A percentile compares a stretch with the other conserved stretches of the same genome.
Conservation (phyloP, 2,113 vertebrate genomes). For the Fregetta grallaria region DNA sequence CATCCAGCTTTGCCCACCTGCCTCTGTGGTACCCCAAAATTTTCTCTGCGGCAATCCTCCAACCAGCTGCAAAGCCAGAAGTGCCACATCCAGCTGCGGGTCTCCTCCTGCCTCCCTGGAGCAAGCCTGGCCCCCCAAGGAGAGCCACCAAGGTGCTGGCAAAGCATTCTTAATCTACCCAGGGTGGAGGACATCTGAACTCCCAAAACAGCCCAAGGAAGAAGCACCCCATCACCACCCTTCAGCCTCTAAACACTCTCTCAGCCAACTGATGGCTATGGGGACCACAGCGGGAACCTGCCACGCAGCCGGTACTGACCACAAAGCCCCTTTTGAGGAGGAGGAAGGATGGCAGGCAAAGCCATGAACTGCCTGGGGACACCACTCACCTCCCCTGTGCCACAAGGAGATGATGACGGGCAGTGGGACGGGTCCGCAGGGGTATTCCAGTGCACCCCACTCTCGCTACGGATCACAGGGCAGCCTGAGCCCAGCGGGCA, state of each 20-base stretch:
- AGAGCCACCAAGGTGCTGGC: neutral
- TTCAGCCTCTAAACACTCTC: neutral
- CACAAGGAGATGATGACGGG: rapidly evolving
- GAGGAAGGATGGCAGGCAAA: neutral
- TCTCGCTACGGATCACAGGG: rapidly evolving
- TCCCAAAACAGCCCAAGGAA: neutral
- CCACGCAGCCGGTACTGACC: neutral
- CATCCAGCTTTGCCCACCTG: neutral
- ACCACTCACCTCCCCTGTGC: neutral
- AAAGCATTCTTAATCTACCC: neutral
- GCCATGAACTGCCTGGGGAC: neutral
- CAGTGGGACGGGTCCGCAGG: neutral
- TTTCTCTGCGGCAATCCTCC: neutral
- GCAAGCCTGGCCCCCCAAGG: neutral
- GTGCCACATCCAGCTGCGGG: neutral
- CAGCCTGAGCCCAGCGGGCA: neutral
- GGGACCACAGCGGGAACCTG: neutral
- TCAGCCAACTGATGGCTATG: neutral
- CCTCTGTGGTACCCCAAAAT: neutral
- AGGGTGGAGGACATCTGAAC: neutral
- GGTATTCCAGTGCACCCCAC: neutral
- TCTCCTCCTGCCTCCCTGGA: neutral
- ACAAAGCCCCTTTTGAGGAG: neutral
- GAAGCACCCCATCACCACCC: neutral
- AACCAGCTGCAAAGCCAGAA: neutral